Evolutionary conservation across 1,140 invertebrate genomes (phyloP).

Genomic region (Sycophaga agraensis): DNA sequence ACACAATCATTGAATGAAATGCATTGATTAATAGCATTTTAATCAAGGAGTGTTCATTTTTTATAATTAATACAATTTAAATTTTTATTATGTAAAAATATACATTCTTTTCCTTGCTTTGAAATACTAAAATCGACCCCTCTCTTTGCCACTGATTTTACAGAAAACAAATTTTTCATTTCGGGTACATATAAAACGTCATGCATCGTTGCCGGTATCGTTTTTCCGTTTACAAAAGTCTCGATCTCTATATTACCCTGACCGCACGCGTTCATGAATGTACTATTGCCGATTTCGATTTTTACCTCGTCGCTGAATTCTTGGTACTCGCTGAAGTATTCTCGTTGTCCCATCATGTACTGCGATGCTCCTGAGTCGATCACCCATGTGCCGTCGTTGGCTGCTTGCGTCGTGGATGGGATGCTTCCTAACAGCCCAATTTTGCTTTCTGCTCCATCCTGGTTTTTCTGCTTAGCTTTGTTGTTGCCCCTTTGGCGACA

Average conservation of each 20-base stretch:
- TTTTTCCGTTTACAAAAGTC: background rate
- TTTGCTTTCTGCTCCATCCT: background rate
- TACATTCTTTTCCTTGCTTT: background rate
- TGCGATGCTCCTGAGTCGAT: constrained; percentile 1
- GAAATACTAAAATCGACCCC: constrained; percentile 1
- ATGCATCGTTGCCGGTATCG: background rate
- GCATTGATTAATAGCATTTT: too few species aligned
- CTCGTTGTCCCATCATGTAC: background rate
- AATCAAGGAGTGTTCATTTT: too few species aligned
- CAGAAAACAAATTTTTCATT: background rate
- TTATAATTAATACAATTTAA: too few species aligned
- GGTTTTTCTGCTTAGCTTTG: background rate
- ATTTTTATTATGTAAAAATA: background rate
- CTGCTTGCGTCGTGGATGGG: too few species aligned
- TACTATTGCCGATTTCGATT: background rate
- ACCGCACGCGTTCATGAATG: too few species aligned
- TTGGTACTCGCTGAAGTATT: background rate
- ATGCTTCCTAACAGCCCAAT: background rate
- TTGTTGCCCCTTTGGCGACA: too few species aligned
- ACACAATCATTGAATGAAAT: too few species aligned
- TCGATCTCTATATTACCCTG: constrained; percentile 1
- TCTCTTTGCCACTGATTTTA: background rate
- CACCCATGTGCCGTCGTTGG: too few species aligned
- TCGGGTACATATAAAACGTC: too few species aligned
- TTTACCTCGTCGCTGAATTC: background rate